A percentile compares a stretch with the other conserved stretches of the same genome.
Conservation (phyloP, 2,797 vertebrate genomes). For the Coregonus ussuriensis region DNA sequence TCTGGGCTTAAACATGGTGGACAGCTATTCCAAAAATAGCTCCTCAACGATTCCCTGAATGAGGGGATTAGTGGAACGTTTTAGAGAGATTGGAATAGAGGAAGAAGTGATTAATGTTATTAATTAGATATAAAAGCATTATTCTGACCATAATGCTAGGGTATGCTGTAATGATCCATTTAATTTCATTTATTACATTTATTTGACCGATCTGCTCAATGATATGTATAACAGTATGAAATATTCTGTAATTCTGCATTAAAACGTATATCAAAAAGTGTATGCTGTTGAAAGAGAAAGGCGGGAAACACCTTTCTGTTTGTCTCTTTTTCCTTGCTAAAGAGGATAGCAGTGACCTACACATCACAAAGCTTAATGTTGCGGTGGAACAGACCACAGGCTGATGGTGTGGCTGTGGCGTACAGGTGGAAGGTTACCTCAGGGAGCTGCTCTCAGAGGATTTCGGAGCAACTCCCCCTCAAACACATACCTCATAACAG, state of each 20-base stretch:
- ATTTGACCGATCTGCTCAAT: not conserved
- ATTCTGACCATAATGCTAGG: not conserved
- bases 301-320: too few species aligned
- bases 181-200: not conserved
- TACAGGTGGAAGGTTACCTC: not conserved
- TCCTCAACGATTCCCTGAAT: not conserved
- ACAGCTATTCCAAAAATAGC: not conserved
- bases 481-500: not conserved
- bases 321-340: too few species aligned
- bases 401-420: not conserved
- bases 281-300: too few species aligned
- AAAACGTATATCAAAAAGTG: too few species aligned
- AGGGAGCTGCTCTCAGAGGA: not conserved
- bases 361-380: too few species aligned
- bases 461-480: not conserved
- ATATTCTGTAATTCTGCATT: too few species aligned
- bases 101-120: not conserved
- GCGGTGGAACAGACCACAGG: not conserved
- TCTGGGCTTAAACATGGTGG: not conserved
- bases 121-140: too few species aligned
- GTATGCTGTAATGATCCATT: not conserved
- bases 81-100: not conserved
- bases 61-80: not conserved
- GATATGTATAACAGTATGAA: too few species aligned
- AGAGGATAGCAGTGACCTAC: not conserved